Percentiles rank a stretch among this genome's conserved stretches.
Conservation (phyloP, 92 coral and sea anemone genomes). For the Montipora capitata region DNA sequence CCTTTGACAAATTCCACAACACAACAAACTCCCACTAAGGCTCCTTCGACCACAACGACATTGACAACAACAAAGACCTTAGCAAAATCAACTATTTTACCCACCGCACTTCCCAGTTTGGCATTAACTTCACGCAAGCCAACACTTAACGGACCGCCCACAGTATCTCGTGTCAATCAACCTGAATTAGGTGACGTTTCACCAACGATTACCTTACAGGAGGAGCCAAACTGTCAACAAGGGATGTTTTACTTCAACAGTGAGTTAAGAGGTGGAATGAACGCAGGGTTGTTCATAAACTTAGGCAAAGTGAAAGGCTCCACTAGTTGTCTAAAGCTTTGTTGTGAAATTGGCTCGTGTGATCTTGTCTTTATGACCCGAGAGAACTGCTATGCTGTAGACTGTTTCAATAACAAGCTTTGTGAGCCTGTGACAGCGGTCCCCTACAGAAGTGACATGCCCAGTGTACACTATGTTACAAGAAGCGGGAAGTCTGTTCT, state of each 20-base stretch:
- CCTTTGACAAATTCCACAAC: constrained; percentile 30
- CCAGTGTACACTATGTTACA: constrained; percentile 88
- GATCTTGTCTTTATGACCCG: constrained; percentile 85
- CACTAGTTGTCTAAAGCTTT: constrained; percentile 85
- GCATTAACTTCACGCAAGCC: constrained; percentile 9
- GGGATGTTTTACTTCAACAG: constrained; percentile 90
- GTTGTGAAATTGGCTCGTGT: constrained; percentile 91
- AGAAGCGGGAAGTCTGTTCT: constrained; percentile 79
- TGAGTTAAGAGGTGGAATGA: constrained; percentile 88
- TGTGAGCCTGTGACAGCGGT: constrained; percentile 89
- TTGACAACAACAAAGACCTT: constrained; percentile 22
- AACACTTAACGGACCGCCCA: constrained; percentile 10
- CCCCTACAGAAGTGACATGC: constrained; percentile 65
- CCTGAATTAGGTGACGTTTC: background rate
- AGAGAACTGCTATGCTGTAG: constrained; percentile 90
- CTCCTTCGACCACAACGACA: constrained; percentile 46
- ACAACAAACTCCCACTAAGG: constrained; percentile 8
- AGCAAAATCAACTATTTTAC: background rate
- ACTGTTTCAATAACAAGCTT: constrained; percentile 83
- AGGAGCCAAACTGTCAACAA: constrained; percentile 84
- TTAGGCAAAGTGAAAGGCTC: constrained; percentile 82
- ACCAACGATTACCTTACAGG: constrained; percentile 47
- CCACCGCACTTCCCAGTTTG: constrained; percentile 1
- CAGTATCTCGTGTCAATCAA: background rate
- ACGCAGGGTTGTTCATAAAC: constrained; percentile 92